Evolutionary conservation across 1,140 invertebrate species (phyloP).

Genomic region (Sycophila sp.): DNA sequence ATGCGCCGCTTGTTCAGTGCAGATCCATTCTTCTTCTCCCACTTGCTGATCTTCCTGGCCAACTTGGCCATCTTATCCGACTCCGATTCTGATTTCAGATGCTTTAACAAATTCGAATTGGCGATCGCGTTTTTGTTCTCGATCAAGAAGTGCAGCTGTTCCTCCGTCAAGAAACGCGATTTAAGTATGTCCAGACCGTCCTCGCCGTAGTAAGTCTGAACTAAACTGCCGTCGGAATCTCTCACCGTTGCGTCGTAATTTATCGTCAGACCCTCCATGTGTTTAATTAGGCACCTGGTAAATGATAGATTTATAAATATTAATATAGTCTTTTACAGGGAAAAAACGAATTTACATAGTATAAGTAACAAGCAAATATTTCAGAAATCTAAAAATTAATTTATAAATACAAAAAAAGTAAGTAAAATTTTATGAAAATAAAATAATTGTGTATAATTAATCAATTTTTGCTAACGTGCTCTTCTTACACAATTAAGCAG

Average conservation of each 20-base stretch:
- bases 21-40: conserved; percentile 70
- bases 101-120: conserved; percentile 69
- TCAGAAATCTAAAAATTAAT: too few relatives aligned
- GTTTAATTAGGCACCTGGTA: conserved; percentile 90
- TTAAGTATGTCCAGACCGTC: conserved; percentile 94
- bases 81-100: conserved; percentile 68
- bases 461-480: too few relatives aligned
- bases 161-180: conserved; percentile 83
- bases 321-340: background rate
- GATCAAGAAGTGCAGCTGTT: conserved; percentile 84
- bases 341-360: too few relatives aligned
- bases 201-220: conserved; percentile 96
- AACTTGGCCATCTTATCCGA: conserved; percentile 64
- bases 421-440: too few relatives aligned
- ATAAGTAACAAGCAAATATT: too few relatives aligned
- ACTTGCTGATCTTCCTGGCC: conserved; percentile 68
- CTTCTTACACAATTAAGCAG: too few relatives aligned
- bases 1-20: conserved; percentile 58
- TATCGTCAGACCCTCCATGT: conserved; percentile 92
- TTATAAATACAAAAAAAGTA: too few relatives aligned
- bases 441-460: too few relatives aligned
- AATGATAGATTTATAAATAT: background rate
- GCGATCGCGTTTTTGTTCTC: conserved; percentile 79
- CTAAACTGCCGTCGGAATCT: conserved; percentile 92
- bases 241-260: conserved; percentile 92